Evolutionary conservation across 2,113 vertebrate species (phyloP), one percentile per base, ranked within the genome.

Genomic region (Pygoscelis antarcticus): DNA sequence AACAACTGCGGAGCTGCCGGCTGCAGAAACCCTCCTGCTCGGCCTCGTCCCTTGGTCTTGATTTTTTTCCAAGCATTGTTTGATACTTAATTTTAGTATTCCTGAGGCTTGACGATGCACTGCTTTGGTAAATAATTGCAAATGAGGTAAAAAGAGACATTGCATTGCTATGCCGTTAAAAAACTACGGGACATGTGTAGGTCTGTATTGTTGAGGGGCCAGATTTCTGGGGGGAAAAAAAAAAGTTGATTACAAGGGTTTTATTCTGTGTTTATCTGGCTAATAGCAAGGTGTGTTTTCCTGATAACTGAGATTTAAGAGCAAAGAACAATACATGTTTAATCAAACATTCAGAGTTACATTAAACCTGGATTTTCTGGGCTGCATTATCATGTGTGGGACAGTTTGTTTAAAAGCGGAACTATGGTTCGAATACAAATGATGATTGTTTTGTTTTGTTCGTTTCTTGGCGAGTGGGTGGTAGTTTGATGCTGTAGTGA

Each of bases 161-260:
- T 34, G n/a, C 17, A 2, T 21, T 20, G 22, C 18, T 8, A 4
- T 27, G n/a, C 51, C n/a, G 8, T 32, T 26, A 49, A 69, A 69
- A 47, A 58, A 36, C 16, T n/a, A 13, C 0, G 3, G 44, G 65
- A 16, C 2, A 2, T 2, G 3, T 21, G 27, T 47, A 32, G 22
- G 29, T 40, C 44, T 61, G 9, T 34, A 34, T n/a, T 49, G 21
- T 51, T 9, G 27, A 49, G 55, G 23, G 36, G 29, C 14, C 66
- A 49, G 54, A 58, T 69, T 69, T 58, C 27, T 14, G 30, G 12
- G 12, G 21, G 5, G 10, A 3, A 14, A 20, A 19, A 47, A 49
- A 51, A 17, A 22, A 22, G 15, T 29, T 10, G 13, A 27, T 40
- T 26, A 13, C 42, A 57, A 38, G 29, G 22, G 21, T 20, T 71